Evolutionary conservation across 2,113 vertebrate species (phyloP).

Genomic region (Seriola aureovittata): DNA sequence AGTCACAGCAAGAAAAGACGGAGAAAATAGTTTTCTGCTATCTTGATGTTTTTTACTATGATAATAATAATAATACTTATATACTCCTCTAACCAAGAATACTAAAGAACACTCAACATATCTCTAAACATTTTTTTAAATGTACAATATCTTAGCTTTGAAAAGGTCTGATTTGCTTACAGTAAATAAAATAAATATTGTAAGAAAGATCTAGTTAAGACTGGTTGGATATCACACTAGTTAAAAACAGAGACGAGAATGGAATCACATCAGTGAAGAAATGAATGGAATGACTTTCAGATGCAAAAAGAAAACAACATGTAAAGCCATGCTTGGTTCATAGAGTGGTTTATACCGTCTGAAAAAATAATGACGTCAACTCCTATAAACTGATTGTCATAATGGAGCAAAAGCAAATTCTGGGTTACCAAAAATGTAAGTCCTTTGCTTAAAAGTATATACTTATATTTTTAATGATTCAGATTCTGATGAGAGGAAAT

Average conservation of each 20-base stretch:
- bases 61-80: constrained; percentile 49
- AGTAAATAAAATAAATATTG: constrained; percentile 61
- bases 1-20: constrained; percentile 54
- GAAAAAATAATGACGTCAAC: not conserved
- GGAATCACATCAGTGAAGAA: not conserved
- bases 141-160: constrained; percentile 50
- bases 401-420: not conserved
- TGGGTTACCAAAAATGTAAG: not conserved
- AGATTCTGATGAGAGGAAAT: not conserved
- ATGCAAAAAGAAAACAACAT: not conserved
- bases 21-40: constrained; percentile 40
- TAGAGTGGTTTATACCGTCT: not conserved
- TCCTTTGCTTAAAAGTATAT: constrained; percentile 8
- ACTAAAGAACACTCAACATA: constrained; percentile 54
- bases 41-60: constrained; percentile 34
- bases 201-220: constrained; percentile 17
- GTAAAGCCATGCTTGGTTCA: not conserved
- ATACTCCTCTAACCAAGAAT: constrained; percentile 56
- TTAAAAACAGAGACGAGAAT: constrained; percentile 3
- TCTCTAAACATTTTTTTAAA: constrained; percentile 59
- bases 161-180: constrained; percentile 20
- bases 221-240: not conserved
- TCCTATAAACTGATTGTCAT: not conserved
- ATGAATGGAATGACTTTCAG: constrained; percentile 10
- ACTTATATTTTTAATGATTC: not conserved